Evolutionary conservation across 2,113 vertebrate genomes (phyloP).

Genomic region (Crypturellus undulatus): DNA sequence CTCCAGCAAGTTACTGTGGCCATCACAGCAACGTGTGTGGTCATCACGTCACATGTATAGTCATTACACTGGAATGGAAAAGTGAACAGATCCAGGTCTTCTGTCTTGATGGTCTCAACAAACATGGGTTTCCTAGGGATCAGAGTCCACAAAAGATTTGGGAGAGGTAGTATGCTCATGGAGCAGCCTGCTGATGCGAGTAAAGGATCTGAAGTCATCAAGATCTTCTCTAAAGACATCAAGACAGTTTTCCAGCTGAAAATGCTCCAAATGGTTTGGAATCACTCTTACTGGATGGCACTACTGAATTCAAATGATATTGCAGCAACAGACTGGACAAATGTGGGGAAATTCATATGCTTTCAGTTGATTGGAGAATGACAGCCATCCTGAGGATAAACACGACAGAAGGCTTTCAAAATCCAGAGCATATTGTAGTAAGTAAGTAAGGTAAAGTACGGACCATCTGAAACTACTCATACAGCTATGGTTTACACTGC

Average conservation of each 20-base stretch:
- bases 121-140: background rate
- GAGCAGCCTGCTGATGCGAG: background rate
- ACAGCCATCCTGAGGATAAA: slow-evolving; percentile 32
- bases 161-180: background rate
- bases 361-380: slow-evolving; percentile 29
- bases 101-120: background rate
- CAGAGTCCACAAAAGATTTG: background rate
- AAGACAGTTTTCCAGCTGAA: slow-evolving; percentile 26
- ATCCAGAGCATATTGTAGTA: background rate
- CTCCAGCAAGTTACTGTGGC: slow-evolving; percentile 20
- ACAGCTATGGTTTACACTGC: background rate
- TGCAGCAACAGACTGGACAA: slow-evolving; percentile 18
- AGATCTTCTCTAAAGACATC: slow-evolving; percentile 28
- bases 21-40: background rate
- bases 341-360: background rate
- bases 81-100: background rate
- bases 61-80: background rate
- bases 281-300: background rate
- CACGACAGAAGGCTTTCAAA: slow-evolving; percentile 31
- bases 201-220: background rate
- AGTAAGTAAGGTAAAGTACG: background rate
- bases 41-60: too few species aligned
- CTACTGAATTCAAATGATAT: background rate
- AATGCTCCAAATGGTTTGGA: background rate
- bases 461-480: background rate